A percentile compares a stretch with the other conserved stretches of the same genome.
phyloP scores from a whole-genome alignment of 2,888 invertebrate genomes.

The Philereme vetulata region DNA sequence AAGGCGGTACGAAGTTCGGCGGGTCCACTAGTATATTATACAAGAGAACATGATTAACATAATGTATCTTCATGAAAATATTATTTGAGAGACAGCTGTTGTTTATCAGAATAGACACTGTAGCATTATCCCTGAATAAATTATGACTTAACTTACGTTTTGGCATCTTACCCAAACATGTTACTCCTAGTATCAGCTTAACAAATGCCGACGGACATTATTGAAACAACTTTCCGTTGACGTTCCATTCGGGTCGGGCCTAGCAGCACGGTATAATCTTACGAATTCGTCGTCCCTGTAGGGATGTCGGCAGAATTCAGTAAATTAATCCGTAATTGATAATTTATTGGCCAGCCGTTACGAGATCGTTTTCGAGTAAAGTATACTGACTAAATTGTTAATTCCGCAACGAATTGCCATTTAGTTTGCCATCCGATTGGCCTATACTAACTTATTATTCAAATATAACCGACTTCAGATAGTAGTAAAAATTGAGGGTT shows the following conservation, averaged over 20 bases:
- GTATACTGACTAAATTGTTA: constrained; percentile 27
- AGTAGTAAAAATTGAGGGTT: too few species aligned
- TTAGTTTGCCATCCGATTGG: constrained; percentile 23
- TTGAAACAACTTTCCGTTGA: constrained; percentile 14
- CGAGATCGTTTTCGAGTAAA: constrained; percentile 20
- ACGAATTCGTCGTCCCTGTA: constrained; percentile 41
- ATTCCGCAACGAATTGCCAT: constrained; percentile 33
- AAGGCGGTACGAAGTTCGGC: too few species aligned
- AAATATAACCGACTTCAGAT: too few species aligned
- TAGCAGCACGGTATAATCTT: constrained; percentile 43
- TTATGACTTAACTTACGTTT: constrained; percentile 14
- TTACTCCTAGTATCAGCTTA: constrained; percentile 7
- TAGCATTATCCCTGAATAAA: constrained; percentile 4
- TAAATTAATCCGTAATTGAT: constrained; percentile 47
- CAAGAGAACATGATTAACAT: too few species aligned
- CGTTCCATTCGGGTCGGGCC: constrained; percentile 9
- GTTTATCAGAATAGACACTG: neutral
- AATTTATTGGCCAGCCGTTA: constrained; percentile 46
- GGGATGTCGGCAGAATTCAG: constrained; percentile 37
- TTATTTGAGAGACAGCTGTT: too few species aligned
- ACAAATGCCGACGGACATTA: constrained; percentile 22
- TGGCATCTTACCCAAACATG: constrained; percentile 22
- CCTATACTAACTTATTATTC: neutral
- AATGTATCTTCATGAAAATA: too few species aligned
- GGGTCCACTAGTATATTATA: too few species aligned